A percentile compares a stretch with the other conserved stretches of the same genome.
Evolutionary conservation across 2,113 vertebrate species (phyloP).

Genomic region (Montifringilla adamsi): DNA sequence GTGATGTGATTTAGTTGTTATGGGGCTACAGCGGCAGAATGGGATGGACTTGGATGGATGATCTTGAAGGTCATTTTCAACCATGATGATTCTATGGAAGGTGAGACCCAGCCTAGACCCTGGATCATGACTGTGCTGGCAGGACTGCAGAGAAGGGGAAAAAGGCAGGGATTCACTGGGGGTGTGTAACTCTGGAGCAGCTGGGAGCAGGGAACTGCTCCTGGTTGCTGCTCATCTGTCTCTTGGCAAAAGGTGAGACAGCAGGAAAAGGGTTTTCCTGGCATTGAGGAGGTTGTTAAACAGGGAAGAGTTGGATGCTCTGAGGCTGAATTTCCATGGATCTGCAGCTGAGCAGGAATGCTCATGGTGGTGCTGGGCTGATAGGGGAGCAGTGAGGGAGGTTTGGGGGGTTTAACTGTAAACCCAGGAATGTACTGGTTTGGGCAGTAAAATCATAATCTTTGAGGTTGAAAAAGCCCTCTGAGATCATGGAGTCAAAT

Average conservation of each 20-base stretch:
- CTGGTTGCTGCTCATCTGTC: neutral
- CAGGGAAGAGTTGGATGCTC: neutral
- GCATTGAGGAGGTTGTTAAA: neutral
- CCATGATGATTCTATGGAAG: neutral
- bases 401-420: neutral
- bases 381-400: neutral
- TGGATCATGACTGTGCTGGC: neutral
- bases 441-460: neutral
- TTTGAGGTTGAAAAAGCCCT: neutral
- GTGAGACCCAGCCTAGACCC: neutral
- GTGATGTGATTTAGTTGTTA: neutral
- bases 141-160: neutral
- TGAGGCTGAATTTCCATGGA: neutral
- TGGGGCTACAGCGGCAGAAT: neutral
- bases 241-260: neutral
- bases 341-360: neutral
- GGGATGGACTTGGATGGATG: neutral
- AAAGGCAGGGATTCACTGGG: neutral
- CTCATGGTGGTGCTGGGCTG: neutral
- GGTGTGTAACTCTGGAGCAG: neutral
- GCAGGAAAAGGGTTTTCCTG: neutral
- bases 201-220: neutral
- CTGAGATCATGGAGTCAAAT: neutral
- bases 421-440: neutral
- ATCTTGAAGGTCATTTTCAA: neutral